Evolutionary conservation across 2,888 invertebrate species (phyloP).

Genomic region (Melanotus villosus): DNA sequence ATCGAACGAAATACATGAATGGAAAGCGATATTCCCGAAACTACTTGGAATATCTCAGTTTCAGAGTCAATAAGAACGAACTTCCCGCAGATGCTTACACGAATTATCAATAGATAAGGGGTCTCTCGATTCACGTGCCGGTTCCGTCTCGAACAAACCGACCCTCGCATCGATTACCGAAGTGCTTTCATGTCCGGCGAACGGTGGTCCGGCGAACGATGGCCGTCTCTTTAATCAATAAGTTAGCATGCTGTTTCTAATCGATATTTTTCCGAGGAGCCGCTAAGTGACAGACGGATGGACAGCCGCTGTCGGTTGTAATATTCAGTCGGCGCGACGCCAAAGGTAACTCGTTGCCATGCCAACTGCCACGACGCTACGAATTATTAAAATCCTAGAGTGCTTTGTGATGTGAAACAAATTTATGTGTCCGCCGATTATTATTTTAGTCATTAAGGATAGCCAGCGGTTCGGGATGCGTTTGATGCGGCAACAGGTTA

Average conservation of each 20-base stretch:
- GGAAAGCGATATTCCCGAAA: conserved; percentile 4
- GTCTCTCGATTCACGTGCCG: not conserved
- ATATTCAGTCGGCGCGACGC: conserved; percentile 44
- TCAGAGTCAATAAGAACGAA: conserved; percentile 23
- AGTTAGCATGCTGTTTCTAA: conserved; percentile 29
- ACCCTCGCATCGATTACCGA: conserved; percentile 40
- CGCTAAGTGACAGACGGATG: conserved; percentile 39
- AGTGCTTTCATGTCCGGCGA: conserved; percentile 35
- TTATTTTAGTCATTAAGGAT: conserved; percentile 30
- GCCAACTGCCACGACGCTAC: conserved; percentile 45
- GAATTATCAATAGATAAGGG: conserved; percentile 27
- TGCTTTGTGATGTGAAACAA: conserved; percentile 34
- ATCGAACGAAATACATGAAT: conserved; percentile 17
- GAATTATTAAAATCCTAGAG: conserved; percentile 51
- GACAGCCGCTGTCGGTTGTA: conserved; percentile 45
- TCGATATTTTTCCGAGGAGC: conserved; percentile 45
- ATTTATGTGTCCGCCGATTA: conserved; percentile 23
- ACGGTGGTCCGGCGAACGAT: conserved; percentile 33
- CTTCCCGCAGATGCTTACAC: conserved; percentile 28
- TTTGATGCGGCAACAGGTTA: conserved; percentile 45
- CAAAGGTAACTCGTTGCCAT: conserved; percentile 48
- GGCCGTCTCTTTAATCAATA: conserved; percentile 43
- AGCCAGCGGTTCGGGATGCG: not conserved
- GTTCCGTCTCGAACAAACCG: conserved; percentile 24
- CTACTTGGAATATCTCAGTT: conserved; percentile 4